Conservation (phyloP, 2,888 invertebrate species). For the Drosophila picticornis region DNA sequence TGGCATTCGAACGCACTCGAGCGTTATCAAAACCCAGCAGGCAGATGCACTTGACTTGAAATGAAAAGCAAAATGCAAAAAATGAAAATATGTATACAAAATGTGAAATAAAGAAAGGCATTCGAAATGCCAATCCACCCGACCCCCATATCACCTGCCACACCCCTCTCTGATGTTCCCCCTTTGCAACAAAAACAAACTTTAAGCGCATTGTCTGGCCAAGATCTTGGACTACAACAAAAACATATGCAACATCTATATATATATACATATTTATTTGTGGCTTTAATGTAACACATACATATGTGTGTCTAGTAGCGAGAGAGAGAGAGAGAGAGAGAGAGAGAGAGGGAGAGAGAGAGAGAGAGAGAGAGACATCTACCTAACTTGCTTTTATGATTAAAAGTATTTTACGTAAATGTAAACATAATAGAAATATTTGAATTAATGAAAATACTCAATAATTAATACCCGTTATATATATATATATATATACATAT, state of each 20-base stretch:
- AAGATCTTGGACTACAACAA: constrained; percentile 25
- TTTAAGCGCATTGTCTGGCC: constrained; percentile 35
- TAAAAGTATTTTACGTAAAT: background rate
- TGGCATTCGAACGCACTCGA: constrained; percentile 72
- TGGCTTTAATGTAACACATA: background rate
- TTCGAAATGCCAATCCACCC: constrained; percentile 21
- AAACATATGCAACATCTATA: too few relatives aligned
- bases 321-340: background rate
- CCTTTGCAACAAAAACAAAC: constrained; percentile 18
- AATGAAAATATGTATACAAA: constrained; percentile 19
- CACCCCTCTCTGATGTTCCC: background rate
- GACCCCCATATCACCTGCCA: too few relatives aligned
- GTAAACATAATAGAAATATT: background rate
- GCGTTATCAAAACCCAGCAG: constrained; percentile 49
- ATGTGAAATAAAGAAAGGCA: constrained; percentile 6
- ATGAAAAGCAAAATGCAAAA: constrained; percentile 51
- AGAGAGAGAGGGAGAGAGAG: background rate
- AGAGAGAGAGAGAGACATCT: background rate
- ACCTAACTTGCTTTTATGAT: background rate
- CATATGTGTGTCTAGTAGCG: background rate
- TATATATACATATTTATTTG: background rate
- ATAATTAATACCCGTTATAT: too few relatives aligned
- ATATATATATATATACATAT: background rate
- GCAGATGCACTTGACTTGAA: constrained; percentile 72
- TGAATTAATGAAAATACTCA: background rate